phyloP scores from a whole-genome alignment of 2,888 invertebrate genomes.

The Eristalis pertinax region DNA sequence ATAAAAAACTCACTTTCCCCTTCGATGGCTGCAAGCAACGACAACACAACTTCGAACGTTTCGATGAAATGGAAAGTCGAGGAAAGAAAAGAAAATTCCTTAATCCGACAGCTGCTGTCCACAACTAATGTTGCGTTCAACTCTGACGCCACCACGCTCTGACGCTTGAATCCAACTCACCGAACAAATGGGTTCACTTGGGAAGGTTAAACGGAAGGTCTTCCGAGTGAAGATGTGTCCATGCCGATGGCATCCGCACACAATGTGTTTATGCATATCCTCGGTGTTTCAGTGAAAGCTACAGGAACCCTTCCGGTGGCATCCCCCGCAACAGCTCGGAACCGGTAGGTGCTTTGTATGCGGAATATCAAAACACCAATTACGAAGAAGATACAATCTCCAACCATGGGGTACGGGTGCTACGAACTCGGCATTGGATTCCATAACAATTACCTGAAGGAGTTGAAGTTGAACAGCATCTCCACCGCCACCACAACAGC shows the following conservation, averaged over 20 bases:
- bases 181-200: constrained; percentile 54
- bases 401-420: constrained; percentile 38
- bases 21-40: constrained; percentile 26
- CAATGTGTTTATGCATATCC: constrained; percentile 34
- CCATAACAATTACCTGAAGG: constrained; percentile 57
- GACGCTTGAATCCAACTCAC: constrained; percentile 25
- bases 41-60: constrained; percentile 29
- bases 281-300: constrained; percentile 60
- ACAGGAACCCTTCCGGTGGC: constrained; percentile 40
- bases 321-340: constrained; percentile 8
- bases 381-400: constrained; percentile 66
- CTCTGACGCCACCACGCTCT: constrained; percentile 39
- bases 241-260: constrained; percentile 28
- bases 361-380: constrained; percentile 70
- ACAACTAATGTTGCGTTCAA: constrained; percentile 44
- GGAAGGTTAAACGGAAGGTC: constrained; percentile 66
- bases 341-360: constrained; percentile 56
- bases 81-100: constrained; percentile 71
- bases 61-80: constrained; percentile 70
- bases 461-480: constrained; percentile 18
- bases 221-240: constrained; percentile 44
- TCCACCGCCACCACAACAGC: background rate
- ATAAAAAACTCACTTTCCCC: constrained; percentile 27
- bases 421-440: constrained; percentile 19
- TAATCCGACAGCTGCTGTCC: constrained; percentile 57